Base-by-base conservation (phyloP, 2,797 vertebrate genomes). In the Neopelma chrysocephalum region DNA sequence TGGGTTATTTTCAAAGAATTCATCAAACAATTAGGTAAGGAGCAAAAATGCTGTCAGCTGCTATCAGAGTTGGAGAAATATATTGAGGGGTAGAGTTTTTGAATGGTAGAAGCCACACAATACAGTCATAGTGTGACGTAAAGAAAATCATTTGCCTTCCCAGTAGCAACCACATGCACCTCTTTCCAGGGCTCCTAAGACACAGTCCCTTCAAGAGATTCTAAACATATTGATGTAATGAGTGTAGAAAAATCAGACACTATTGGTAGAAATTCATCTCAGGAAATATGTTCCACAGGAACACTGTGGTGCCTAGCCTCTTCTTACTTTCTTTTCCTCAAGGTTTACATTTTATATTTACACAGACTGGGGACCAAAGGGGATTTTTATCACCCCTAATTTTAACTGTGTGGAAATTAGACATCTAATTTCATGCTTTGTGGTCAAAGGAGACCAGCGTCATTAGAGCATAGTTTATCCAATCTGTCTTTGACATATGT, bases 381-480 rank as follows among this genome's bases (percentile, higher is more conserved):
- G 40, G 76, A 42, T 75, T 91, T 95, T 93, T 75, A 45, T 86
- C 26, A 31, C 51, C 51, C 34, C 66, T 91, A 83, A 82, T 94
- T 96, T 93, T 90, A 93, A 90, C 85, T 69, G 27, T 47, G 87
- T 88, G 65, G 69, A 96, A 95, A 94, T 93, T 86, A 95, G 90
- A 81, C 69, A 36, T 83, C 57, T 94, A 96, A 96, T 96, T 96
- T 96, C 93, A 94, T 95, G 94, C 87, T 86, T 47, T 78, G 53
- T 83, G 80, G 90, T 96, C 95, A 96, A 96, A 96, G 90, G 38
- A 95, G 76, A 71, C 38, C 36, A 64, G 34, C 50, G 61, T 54
- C 91, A 81, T 85, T 65, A 71, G 54, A 93, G 72, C 77, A 75
- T 25, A 61, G 82, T 91, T 86, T 64, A 78, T 61, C 76, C 85